Evolutionary conservation across 1,140 invertebrate genomes (phyloP), one percentile per base, ranked within the genome.

Genomic region (Cyclargus thomasi): DNA sequence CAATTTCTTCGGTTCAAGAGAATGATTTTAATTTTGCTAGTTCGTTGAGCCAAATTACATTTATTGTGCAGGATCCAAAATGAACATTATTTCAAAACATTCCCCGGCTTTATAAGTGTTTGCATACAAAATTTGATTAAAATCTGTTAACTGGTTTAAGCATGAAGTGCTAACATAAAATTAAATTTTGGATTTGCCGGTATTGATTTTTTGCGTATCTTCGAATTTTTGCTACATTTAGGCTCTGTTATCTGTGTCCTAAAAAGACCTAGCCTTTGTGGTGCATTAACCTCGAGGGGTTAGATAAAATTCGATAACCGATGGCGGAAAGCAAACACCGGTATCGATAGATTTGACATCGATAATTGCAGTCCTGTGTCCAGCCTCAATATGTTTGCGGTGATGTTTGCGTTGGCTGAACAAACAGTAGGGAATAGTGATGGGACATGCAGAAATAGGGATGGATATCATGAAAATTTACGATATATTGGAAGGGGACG

Each of bases 231-330:
- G 39, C 36, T 14, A 47, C 14, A 14, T 8, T 47, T 47, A 47
- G 39, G 14, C 39, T 14, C 14, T 14, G 11, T 47, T 47, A 47
- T 47, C 39, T 47, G 14, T 47, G 39, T 47, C 39, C 39, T 47
- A 8, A 64, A 39, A 39, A 18, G 18, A 18, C 8, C 63, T 18
- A 64, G 14, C 63, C 8, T 39, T 65, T 22, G 64, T 18, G 20
- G 64, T 65, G 21, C 22, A 65, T 23, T 21, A 23, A 23, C 47
- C 64, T 57, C 47, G 53, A 64, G 53, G 18, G 47, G 64, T 65
- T 23, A n/a, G 67, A 69, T 71, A 69, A 80, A 73, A 71, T 64
- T 71, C 65, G 72, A 68, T 73, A 77, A 71, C 71, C 70, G 68
- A 70, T 64, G 53, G 65, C 67, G 21, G 64, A 65, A 20, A 66